These are phyloP conservation scores for Diadumene lineata DNA, from an alignment of 92 coral and sea anemone genomes.

Conservation along the genomic window DNA sequence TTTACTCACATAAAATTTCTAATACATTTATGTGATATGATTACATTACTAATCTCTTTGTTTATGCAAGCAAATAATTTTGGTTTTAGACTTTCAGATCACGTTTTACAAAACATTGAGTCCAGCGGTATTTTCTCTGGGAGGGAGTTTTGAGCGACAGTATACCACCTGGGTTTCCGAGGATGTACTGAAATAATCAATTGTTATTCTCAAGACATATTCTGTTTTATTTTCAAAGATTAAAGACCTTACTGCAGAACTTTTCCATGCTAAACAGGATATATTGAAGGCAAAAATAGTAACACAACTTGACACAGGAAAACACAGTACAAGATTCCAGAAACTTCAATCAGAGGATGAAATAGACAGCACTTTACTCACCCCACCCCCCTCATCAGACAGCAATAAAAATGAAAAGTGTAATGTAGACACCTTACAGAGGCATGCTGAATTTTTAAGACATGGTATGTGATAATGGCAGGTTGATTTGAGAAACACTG, in stretches of 20 bases:
- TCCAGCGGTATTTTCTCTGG: too few species aligned
- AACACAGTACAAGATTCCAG: not conserved
- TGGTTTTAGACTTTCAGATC: too few species aligned
- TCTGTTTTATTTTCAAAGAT: conserved; percentile 7
- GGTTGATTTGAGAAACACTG: not conserved
- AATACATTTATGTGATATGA: too few species aligned
- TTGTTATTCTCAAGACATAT: too few species aligned
- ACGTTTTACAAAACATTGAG: too few species aligned
- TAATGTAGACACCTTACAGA: not conserved
- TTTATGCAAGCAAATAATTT: too few species aligned
- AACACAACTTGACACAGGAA: not conserved
- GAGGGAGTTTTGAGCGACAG: too few species aligned
- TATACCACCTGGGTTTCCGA: too few species aligned
- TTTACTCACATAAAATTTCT: too few species aligned
- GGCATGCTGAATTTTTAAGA: conserved; percentile 18
- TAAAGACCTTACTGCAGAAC: conserved; percentile 11
- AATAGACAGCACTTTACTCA: conserved; percentile 2
- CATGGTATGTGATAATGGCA: not conserved
- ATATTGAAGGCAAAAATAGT: conserved; percentile 2
- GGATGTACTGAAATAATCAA: too few species aligned
- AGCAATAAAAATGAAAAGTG: not conserved
- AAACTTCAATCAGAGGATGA: not conserved
- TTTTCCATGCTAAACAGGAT: conserved; percentile 10
- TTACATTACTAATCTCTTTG: too few species aligned
- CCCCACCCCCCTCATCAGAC: conserved; percentile 28